Conservation (phyloP, 2,113 vertebrate species). For the Podiceps cristatus region DNA sequence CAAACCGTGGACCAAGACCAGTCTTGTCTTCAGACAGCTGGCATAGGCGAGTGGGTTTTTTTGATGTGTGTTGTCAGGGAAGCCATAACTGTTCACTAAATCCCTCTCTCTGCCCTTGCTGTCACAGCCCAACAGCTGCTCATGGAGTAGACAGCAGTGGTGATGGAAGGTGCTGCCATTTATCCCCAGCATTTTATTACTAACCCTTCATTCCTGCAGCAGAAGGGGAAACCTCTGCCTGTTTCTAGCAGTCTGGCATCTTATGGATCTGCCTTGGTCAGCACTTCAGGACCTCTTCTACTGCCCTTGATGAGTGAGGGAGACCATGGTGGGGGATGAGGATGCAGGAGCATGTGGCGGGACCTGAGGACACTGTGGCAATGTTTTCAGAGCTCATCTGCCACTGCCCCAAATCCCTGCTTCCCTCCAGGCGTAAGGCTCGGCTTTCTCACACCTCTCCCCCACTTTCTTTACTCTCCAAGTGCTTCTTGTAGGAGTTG, state of each 20-base stretch:
- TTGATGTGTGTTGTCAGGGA: neutral
- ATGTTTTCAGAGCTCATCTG: neutral
- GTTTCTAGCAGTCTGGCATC: neutral
- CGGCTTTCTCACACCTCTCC: constrained; percentile 49
- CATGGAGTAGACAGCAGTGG: neutral
- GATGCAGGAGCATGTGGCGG: neutral
- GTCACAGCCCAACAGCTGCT: neutral
- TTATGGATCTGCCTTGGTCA: neutral
- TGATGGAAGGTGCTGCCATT: constrained; percentile 4
- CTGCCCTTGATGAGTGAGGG: neutral
- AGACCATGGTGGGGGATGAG: neutral
- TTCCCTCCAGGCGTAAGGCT: neutral
- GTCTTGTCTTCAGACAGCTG: neutral
- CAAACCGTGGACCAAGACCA: neutral
- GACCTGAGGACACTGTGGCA: neutral
- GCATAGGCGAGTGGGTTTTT: neutral
- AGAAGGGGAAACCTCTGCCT: neutral
- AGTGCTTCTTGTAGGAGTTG: neutral
- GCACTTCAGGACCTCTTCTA: neutral
- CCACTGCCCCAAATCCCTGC: neutral
- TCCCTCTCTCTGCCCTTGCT: neutral
- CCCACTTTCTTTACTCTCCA: constrained; percentile 6
- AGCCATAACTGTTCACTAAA: neutral
- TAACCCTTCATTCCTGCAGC: neutral
- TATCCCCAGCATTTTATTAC: neutral